These are phyloP conservation scores for Aporophyla nigra DNA, from an alignment of 2,888 invertebrate genomes.

Conservation along the genomic window DNA sequence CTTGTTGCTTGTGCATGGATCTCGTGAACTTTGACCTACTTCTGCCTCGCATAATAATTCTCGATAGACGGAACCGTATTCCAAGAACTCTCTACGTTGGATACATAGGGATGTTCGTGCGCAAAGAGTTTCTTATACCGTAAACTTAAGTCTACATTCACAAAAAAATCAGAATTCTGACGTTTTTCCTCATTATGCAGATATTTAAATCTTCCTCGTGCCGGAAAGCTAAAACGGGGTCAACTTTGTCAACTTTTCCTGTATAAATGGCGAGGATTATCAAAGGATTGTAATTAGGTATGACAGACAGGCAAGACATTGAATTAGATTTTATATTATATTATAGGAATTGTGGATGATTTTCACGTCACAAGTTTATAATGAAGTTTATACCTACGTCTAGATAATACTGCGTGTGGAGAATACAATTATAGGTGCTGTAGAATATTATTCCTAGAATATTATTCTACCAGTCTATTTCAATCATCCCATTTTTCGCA, in stretches of 20 bases:
- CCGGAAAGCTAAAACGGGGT: conserved; percentile 4
- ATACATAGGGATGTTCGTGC: not conserved
- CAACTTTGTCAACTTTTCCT: not conserved
- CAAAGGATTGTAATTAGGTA: conserved; percentile 15
- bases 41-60: conserved; percentile 3
- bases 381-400: not conserved
- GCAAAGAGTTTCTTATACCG: conserved; percentile 3
- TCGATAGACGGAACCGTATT: not conserved
- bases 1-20: conserved; percentile 31
- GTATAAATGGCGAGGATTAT: conserved; percentile 15
- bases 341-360: not conserved
- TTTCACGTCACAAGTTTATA: not conserved
- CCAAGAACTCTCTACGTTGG: not conserved
- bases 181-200: not conserved
- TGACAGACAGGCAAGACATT: not conserved
- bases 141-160: not conserved
- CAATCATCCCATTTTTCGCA: too few species aligned
- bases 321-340: not conserved
- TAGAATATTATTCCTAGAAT: too few species aligned
- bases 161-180: not conserved
- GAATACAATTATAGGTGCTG: not conserved
- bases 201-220: conserved; percentile 7
- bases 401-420: not conserved
- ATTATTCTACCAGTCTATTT: too few species aligned
- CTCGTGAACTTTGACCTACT: conserved; percentile 42